phyloP scores from a whole-genome alignment of 1,140 invertebrate genomes.

The Mizuhopecten yessoensis region DNA sequence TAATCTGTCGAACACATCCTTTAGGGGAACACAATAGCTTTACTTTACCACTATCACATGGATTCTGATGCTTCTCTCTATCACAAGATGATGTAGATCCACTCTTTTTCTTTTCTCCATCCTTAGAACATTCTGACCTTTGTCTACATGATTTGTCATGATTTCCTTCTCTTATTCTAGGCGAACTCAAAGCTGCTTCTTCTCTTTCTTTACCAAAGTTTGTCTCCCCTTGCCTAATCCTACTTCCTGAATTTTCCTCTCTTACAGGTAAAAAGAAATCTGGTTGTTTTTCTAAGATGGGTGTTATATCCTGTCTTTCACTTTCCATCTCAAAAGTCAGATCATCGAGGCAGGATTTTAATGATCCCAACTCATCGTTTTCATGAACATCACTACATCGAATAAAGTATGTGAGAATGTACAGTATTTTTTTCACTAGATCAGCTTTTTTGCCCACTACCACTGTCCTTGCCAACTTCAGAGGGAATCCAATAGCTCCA shows the following conservation, averaged over 20 bases:
- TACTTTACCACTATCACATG: background rate
- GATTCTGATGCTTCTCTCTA: background rate
- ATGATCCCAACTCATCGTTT: conserved; percentile 72
- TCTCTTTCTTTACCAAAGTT: background rate
- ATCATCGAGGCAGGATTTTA: conserved; percentile 71
- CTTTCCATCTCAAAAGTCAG: conserved; percentile 67
- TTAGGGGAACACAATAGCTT: background rate
- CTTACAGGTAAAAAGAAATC: background rate
- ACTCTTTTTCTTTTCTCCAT: background rate
- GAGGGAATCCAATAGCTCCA: conserved; percentile 91
- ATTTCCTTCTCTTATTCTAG: background rate
- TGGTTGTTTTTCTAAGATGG: conserved; percentile 48
- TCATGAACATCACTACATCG: conserved; percentile 89
- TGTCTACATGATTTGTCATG: background rate
- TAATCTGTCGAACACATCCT: background rate
- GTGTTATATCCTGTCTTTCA: conserved; percentile 64
- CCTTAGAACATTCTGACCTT: background rate
- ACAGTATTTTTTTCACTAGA: conserved; percentile 86
- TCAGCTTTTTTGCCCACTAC: conserved; percentile 88
- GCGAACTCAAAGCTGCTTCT: background rate
- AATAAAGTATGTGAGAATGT: conserved; percentile 91
- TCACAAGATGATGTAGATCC: background rate
- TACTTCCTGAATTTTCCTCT: background rate
- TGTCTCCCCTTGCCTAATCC: background rate
- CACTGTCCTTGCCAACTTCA: conserved; percentile 90